These are phyloP conservation scores for Pseudopleuronectes americanus DNA, from an alignment of 2,797 vertebrate genomes.

Conservation along the genomic window DNA sequence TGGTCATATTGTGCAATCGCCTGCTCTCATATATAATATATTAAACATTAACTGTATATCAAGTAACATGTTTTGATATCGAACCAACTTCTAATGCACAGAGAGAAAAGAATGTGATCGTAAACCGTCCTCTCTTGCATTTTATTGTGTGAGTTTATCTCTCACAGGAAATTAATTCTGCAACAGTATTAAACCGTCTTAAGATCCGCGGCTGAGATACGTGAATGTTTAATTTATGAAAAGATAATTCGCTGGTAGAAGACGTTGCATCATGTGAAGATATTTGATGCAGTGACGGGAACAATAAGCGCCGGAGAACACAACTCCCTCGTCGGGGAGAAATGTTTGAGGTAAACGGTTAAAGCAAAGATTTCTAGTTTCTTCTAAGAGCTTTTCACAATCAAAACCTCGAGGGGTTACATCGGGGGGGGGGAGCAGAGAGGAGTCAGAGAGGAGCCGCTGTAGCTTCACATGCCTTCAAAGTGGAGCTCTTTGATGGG, in stretches of 20 bases:
- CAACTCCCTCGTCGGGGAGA: neutral
- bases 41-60: neutral
- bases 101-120: neutral
- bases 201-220: conserved; percentile 29
- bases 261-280: conserved; percentile 2
- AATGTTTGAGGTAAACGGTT: conserved; percentile 5
- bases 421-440: neutral
- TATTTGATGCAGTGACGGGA: conserved; percentile 9
- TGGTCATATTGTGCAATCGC: no score
- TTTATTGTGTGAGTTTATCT: conserved; percentile 36
- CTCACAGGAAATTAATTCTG: conserved; percentile 51
- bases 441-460: conserved; percentile 23
- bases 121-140: conserved; percentile 12
- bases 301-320: conserved; percentile 19
- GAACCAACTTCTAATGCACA: neutral
- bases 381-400: conserved; percentile 42
- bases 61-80: conserved; percentile 5
- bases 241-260: conserved; percentile 11
- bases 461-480: conserved; percentile 63
- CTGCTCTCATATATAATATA: neutral
- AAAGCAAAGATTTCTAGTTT: neutral
- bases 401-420: conserved; percentile 32
- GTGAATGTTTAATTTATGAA: neutral
- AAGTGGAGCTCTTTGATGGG: conserved; percentile 74
- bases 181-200: conserved; percentile 23